Evolutionary conservation across 2,113 vertebrate genomes (phyloP).

Genomic region (Prolemur simus): DNA sequence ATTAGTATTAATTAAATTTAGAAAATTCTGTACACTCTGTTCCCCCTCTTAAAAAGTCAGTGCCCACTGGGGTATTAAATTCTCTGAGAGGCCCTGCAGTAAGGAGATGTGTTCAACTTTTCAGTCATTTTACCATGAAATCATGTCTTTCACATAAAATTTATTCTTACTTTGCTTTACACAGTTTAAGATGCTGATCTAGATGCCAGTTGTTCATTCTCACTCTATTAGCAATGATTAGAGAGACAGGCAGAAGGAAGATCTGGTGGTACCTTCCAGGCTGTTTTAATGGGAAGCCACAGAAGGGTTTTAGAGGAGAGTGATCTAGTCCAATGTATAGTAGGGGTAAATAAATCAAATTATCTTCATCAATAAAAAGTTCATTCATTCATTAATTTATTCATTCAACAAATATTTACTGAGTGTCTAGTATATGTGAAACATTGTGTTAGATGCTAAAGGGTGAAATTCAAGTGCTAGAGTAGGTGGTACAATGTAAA

Average conservation of each 20-base stretch:
- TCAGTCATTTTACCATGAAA: background rate
- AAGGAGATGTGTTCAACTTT: background rate
- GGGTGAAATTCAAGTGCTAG: background rate
- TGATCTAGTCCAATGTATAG: background rate
- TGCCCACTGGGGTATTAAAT: background rate
- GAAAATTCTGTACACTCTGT: background rate
- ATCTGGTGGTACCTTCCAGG: background rate
- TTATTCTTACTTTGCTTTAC: background rate
- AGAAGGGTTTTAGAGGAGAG: background rate
- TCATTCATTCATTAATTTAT: background rate
- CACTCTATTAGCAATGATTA: background rate
- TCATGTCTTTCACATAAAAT: background rate
- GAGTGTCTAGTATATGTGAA: background rate
- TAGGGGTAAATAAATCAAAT: conserved; percentile 23
- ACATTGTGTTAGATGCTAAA: background rate
- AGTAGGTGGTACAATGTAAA: background rate
- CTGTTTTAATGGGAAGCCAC: background rate
- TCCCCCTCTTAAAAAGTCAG: background rate
- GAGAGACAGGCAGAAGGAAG: background rate
- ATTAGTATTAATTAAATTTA: conserved; percentile 25
- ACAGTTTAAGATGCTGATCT: background rate
- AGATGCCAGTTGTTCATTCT: background rate
- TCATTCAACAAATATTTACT: background rate
- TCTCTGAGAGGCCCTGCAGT: background rate
- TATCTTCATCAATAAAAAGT: background rate